Conservation (phyloP, 2,797 vertebrate genomes). For the Diplodus sargus region DNA sequence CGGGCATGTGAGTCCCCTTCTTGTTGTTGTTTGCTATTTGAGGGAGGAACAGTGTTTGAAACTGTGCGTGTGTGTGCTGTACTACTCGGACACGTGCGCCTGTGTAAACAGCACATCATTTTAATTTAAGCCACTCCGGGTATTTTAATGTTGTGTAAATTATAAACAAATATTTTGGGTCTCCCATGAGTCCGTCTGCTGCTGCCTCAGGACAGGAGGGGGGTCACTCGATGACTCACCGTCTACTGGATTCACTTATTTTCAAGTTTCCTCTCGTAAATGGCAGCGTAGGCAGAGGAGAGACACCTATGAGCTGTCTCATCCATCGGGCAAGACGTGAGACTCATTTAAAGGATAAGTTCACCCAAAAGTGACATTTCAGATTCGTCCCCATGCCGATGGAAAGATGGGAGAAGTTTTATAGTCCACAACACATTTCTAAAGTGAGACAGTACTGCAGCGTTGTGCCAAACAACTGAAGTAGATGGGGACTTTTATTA, state of each 20-base stretch:
- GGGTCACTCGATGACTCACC: conserved; percentile 64
- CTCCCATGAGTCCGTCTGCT: conserved; percentile 41
- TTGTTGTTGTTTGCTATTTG: conserved; percentile 72
- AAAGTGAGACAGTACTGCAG: too few relatives aligned
- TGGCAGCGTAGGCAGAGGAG: conserved; percentile 5
- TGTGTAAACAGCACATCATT: conserved; percentile 39
- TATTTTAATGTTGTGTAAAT: conserved; percentile 33
- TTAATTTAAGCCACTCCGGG: neutral
- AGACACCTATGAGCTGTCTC: conserved; percentile 11
- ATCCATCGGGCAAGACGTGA: neutral
- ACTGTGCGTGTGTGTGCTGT: conserved; percentile 3
- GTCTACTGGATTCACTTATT: conserved; percentile 44
- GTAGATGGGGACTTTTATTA: too few relatives aligned
- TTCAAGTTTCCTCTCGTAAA: conserved; percentile 45
- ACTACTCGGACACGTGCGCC: conserved; percentile 18
- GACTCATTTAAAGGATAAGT: too few relatives aligned
- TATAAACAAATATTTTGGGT: conserved; percentile 49
- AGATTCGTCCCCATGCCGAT: too few relatives aligned
- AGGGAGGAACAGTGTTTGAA: conserved; percentile 45
- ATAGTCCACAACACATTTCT: too few relatives aligned
- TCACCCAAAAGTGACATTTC: too few relatives aligned
- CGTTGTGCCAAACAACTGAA: too few relatives aligned
- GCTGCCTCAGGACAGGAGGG: conserved; percentile 27
- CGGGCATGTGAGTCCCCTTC: conserved; percentile 49
- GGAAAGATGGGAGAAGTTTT: too few relatives aligned